Base-by-base conservation (phyloP, 2,113 vertebrate genomes). In the Mesoclemmys tuberculata region DNA sequence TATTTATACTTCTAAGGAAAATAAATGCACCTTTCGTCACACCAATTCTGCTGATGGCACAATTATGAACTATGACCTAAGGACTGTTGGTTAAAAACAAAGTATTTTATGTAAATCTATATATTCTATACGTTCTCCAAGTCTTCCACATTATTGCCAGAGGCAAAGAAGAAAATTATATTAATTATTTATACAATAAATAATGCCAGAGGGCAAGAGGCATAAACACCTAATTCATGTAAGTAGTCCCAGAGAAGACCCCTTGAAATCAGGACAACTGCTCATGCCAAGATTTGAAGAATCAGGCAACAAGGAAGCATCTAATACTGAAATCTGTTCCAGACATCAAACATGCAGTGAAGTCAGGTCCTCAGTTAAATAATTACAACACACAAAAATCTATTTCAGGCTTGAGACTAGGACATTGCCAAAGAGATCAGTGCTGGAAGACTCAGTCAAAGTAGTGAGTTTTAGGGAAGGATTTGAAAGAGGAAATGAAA, bases 1-100 rank as follows among this genome's bases (percentile, higher is more conserved):
- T n/a, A 82, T 91, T 92, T 83, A 79, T 12, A 84, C 26, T 91
- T 92, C 91, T 93, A 82, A 94, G 46, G 5, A 38, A 94, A 56
- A 92, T 64, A 35, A 94, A 94, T 61, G 5, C 77, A 52, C 41
- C 71, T 1, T 86, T 88, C 38, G 68, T 89, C 90, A 84, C 77
- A 88, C 48, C 92, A 71, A 87, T 61, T 8, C 92, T 81, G 51
- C 3, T 92, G 56, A 68, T 68, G 35, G 61, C 61, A 21, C 8
- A 81, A 46, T 78, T 88, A 89, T 85, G 89, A 86, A 84, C 84
- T 56, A 4, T 13, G 29, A 89, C 14, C 3, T 75, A 58, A 71
- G 89, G 80, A 84, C 21, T 93, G 90, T 7, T 6, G 22, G 5
- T 44, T 44, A 13, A 75, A 75, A 5, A 10, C 38, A 44, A 75